Conservation (phyloP, 2,113 vertebrate genomes). For the Piprites chloris region DNA sequence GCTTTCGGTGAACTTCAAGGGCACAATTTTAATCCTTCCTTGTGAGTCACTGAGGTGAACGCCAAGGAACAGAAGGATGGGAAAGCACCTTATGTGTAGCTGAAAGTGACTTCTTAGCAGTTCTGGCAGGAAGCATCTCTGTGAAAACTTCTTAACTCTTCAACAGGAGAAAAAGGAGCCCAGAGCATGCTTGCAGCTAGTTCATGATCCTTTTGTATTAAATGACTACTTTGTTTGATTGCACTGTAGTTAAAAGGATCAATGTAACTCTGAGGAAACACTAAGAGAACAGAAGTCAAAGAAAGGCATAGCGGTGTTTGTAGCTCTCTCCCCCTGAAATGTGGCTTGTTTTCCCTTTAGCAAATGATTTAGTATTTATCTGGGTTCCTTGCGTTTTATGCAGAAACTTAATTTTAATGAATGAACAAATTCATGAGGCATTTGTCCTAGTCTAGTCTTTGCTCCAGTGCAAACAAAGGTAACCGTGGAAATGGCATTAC, state of each 20-base stretch:
- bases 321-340: neutral
- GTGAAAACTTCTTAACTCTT: neutral
- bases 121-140: neutral
- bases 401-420: neutral
- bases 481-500: neutral
- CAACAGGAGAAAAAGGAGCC: neutral
- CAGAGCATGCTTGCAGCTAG: neutral
- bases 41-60: conserved; percentile 11
- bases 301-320: neutral
- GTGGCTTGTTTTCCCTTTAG: neutral
- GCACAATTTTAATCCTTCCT: neutral
- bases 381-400: neutral
- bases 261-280: neutral
- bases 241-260: neutral
- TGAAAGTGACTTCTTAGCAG: neutral
- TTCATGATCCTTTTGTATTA: neutral
- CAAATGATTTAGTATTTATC: neutral
- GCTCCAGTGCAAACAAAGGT: neutral
- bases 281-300: neutral
- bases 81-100: conserved; percentile 10
- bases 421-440: neutral
- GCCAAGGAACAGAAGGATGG: neutral
- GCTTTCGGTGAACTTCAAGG: neutral
- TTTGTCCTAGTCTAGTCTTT: neutral
- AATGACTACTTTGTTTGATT: neutral